Conservation (phyloP, 2,797 vertebrate genomes). For the Miichthys miiuy region DNA sequence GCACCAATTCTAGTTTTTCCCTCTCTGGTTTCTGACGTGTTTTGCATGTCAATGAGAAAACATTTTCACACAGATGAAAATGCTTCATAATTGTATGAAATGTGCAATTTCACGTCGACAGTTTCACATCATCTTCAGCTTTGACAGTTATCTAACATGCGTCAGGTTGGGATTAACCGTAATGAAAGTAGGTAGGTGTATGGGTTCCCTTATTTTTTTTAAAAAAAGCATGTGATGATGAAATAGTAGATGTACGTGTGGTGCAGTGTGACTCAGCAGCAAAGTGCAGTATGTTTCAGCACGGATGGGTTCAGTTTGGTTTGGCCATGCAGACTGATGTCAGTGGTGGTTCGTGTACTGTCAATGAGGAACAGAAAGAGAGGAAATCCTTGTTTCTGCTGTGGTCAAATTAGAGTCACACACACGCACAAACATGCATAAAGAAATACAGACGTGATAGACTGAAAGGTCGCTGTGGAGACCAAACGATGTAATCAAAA, state of each 20-base stretch:
- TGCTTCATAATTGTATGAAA: not conserved
- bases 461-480: not conserved
- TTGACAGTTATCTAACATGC: not conserved
- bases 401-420: slow-evolving; percentile 37
- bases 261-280: not conserved
- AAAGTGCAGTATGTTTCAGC: not conserved
- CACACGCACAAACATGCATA: slow-evolving; percentile 11
- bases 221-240: not conserved
- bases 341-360: not conserved
- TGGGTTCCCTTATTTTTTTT: slow-evolving; percentile 11
- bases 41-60: slow-evolving; percentile 11
- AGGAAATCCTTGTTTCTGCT: slow-evolving; percentile 30
- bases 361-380: slow-evolving; percentile 27
- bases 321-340: slow-evolving; percentile 2
- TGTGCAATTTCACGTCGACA: not conserved
- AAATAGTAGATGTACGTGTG: not conserved
- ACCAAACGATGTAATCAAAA: not conserved
- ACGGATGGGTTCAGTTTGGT: slow-evolving; percentile 11
- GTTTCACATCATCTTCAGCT: slow-evolving; percentile 23
- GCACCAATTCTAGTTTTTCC: not conserved
- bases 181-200: not conserved
- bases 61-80: not conserved
- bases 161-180: not conserved
- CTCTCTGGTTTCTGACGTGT: not conserved
- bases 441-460: slow-evolving; percentile 25